A percentile compares a stretch with the other conserved stretches of the same genome.
These are phyloP conservation scores for Rotaria sp. DNA, from an alignment of 2,888 invertebrate genomes.

Conservation along the genomic window DNA sequence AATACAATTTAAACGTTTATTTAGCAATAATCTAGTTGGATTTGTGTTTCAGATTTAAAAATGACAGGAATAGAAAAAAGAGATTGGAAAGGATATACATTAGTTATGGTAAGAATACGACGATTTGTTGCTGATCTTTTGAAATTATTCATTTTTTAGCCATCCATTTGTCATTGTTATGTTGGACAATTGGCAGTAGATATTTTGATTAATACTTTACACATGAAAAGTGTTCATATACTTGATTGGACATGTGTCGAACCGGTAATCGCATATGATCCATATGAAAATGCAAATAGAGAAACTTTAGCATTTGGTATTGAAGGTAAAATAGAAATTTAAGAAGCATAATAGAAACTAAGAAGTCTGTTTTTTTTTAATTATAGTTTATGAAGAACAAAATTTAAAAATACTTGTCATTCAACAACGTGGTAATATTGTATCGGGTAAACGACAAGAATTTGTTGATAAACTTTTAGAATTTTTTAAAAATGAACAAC, in stretches of 20 bases:
- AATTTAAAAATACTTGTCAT: constrained; percentile 13
- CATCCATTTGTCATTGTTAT: constrained; percentile 25
- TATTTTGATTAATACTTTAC: neutral
- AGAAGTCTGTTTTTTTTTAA: neutral
- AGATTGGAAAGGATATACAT: constrained; percentile 3
- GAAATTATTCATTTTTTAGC: neutral
- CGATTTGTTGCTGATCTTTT: neutral
- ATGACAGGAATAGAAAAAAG: neutral
- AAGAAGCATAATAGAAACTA: neutral
- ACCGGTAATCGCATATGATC: constrained; percentile 15
- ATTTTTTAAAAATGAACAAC: constrained; percentile 15
- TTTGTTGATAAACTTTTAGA: neutral
- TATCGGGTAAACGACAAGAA: constrained; percentile 1
- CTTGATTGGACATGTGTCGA: neutral
- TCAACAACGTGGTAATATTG: constrained; percentile 25
- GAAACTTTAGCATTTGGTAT: constrained; percentile 6
- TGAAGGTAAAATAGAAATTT: neutral
- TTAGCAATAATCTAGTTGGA: neutral
- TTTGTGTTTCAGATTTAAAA: neutral
- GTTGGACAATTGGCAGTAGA: constrained; percentile 1
- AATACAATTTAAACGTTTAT: neutral
- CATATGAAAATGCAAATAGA: neutral
- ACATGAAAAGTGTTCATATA: neutral
- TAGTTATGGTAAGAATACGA: neutral
- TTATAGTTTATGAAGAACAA: neutral